These are phyloP conservation scores for Lagenorhynchus albirostris DNA, from an alignment of 2,113 vertebrate genomes.

Conservation along the genomic window DNA sequence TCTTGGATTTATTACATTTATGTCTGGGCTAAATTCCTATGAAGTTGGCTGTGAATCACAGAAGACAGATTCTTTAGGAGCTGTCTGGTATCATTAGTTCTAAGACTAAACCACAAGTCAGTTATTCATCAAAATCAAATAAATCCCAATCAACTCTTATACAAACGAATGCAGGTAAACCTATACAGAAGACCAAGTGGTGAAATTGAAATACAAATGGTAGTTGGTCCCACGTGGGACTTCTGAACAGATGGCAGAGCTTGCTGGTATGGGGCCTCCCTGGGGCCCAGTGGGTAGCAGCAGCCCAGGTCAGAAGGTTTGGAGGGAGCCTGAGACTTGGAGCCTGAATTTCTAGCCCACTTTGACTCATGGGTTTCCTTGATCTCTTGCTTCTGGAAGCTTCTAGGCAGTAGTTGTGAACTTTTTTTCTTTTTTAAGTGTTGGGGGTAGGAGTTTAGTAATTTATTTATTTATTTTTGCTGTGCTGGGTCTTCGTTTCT, in stretches of 20 bases:
- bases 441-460: too few species aligned
- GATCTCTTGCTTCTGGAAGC: not conserved
- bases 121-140: not conserved
- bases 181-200: not conserved
- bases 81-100: not conserved
- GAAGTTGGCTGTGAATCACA: not conserved
- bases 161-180: not conserved
- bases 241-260: not conserved
- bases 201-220: not conserved
- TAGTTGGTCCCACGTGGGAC: rapidly evolving
- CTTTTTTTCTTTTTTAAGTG: not conserved
- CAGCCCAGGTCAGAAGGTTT: not conserved
- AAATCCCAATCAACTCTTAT: not conserved
- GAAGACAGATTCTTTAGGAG: not conserved
- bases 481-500: too few species aligned
- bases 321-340: rapidly evolving
- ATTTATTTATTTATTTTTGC: too few species aligned
- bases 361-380: not conserved
- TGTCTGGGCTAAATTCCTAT: not conserved
- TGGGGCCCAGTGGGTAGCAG: not conserved
- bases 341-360: not conserved
- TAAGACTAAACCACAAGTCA: not conserved
- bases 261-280: not conserved
- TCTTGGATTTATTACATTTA: not conserved
- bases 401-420: not conserved